Percentiles rank a stretch among this genome's conserved stretches.
phyloP scores from a whole-genome alignment of 2,113 vertebrate species.

The Leucopternis melanops region DNA sequence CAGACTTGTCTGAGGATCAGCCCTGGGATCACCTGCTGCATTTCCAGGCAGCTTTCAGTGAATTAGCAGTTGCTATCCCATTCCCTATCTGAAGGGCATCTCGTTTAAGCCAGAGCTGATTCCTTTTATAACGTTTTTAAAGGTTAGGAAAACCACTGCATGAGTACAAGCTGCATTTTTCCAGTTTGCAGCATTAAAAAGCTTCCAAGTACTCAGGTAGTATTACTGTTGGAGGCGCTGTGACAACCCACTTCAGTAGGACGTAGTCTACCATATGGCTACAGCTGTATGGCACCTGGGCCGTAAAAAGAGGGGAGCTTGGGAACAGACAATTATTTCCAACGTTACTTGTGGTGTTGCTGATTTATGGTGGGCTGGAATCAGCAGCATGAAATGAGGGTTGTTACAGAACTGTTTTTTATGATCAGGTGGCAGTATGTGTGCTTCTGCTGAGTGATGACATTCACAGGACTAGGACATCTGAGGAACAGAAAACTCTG shows the following conservation, averaged over 20 bases:
- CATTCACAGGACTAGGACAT: slow-evolving; percentile 22
- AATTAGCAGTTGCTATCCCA: background rate
- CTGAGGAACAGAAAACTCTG: slow-evolving; percentile 16
- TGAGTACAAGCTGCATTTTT: background rate
- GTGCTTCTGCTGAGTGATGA: slow-evolving; percentile 43
- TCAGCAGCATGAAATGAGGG: slow-evolving; percentile 51
- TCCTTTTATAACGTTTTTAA: background rate
- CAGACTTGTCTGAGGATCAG: background rate
- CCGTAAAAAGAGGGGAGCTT: background rate
- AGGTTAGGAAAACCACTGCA: background rate
- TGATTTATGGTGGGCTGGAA: slow-evolving; percentile 45
- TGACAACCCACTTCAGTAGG: background rate
- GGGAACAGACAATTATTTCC: background rate
- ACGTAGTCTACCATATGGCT: background rate
- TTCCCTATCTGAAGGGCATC: background rate
- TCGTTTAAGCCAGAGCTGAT: background rate
- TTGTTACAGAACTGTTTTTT: slow-evolving; percentile 31
- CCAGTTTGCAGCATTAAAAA: background rate
- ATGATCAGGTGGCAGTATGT: slow-evolving; percentile 1
- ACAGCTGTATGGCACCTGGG: slow-evolving; percentile 35
- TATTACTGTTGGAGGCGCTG: background rate
- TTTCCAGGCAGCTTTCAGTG: background rate
- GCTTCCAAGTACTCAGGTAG: background rate
- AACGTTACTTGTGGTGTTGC: background rate
- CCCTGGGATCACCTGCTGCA: background rate